Base-by-base conservation (phyloP, 2,113 vertebrate species). In the Cyphomyrus discorhynchus region DNA sequence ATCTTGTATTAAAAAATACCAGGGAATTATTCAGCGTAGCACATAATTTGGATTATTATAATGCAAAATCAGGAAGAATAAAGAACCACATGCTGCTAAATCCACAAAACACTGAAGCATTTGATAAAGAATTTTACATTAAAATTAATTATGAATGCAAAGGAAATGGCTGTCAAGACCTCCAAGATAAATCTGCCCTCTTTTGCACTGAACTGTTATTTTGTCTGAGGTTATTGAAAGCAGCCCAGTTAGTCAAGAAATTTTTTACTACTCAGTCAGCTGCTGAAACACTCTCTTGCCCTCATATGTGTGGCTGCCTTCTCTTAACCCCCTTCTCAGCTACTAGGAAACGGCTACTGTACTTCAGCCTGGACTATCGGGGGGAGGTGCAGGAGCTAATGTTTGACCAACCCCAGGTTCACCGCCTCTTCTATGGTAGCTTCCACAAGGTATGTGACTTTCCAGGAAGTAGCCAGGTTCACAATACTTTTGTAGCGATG, bases 381-480 rank as follows among this genome's bases (percentile, higher is more conserved):
- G 97, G 96, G 8, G 95, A 96, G 88, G 93, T 97, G 5, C 98
- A 98, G 92, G 96, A 97, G 90, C 95, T 97, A 90, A 97, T 96
- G 91, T 99, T 99, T 47, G 96, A 98, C 88, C 97, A 97, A 90
- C 94, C 95, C 0, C 96, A 98, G 93, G 97, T 98, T 88, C 97
- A 95, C 94, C 96, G 94, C 91, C 94, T 99, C 39, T 99, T 99
- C 96, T 99, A 97, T 19, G 97, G 98, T 86, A 99, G 97, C 90
- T 98, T 98, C 91, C 98, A 99, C 91, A 99, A 99, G 97, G 98
- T 99, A 88, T 92, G 84, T n/a, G 10, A 42, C 62, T 70, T 70
- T 70, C 62, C 62, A 70, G n/a, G 70, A 77, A 3, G 58, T 66
- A 66, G 24, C 58, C 58, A 27, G 58, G 2, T 66, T 66, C 58